Conservation (phyloP, 2,797 vertebrate genomes). For the Myripristis jacobus region DNA sequence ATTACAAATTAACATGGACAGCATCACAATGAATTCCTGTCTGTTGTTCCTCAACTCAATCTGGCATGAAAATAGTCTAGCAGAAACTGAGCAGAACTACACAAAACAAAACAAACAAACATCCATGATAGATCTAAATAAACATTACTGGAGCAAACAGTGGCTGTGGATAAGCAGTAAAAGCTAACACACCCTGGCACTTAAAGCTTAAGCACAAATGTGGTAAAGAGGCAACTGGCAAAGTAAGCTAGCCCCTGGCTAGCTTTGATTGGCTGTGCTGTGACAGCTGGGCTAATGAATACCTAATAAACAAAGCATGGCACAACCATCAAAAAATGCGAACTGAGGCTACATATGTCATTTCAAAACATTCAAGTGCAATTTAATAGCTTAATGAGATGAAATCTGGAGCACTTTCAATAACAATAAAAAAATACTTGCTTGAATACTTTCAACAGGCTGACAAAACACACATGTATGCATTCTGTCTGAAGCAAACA, state of each 20-base stretch:
- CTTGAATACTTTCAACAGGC: constrained; percentile 28
- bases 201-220: constrained; percentile 53
- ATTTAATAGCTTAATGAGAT: constrained; percentile 58
- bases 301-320: constrained; percentile 32
- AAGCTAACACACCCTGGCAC: constrained; percentile 44
- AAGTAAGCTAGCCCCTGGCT: constrained; percentile 28
- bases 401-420: constrained; percentile 31
- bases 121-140: constrained; percentile 22
- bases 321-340: constrained; percentile 33
- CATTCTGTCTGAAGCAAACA: constrained; percentile 26
- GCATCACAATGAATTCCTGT: background rate
- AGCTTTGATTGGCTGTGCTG: constrained; percentile 23
- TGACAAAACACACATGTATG: constrained; percentile 12
- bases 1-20: constrained; percentile 1
- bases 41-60: background rate
- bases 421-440: constrained; percentile 30
- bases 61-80: constrained; percentile 1
- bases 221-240: constrained; percentile 40
- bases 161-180: constrained; percentile 29
- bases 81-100: background rate
- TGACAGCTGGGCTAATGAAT: constrained; percentile 44
- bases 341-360: constrained; percentile 36
- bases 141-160: constrained; percentile 35
- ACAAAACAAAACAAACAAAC: constrained; percentile 13
- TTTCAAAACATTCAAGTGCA: constrained; percentile 45